Base-by-base conservation (phyloP, 2,888 invertebrate species). In the Hyalella azteca region DNA sequence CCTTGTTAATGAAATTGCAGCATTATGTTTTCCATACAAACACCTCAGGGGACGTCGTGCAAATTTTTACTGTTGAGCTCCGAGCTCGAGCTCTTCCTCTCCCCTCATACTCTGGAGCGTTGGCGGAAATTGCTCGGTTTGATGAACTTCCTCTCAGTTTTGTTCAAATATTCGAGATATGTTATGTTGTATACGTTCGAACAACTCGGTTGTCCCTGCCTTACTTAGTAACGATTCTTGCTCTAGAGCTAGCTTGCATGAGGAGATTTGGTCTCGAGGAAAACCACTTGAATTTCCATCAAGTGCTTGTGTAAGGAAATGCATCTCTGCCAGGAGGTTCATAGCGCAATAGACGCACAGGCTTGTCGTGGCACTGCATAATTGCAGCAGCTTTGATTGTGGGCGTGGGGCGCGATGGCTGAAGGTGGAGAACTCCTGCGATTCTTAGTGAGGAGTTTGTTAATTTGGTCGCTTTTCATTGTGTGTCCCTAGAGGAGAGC, bases 11-110 rank as follows among this genome's bases (percentile, higher is more conserved):
- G 66, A 66, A 66, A 66, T 66, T 66, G 66, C 66, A 19, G 66
- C 66, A 66, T 66, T 29, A 66, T 66, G 66, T 66, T 66, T 66
- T 66, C 66, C 66, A 66, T 36, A 66, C 66, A 66, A 66, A 66
- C 66, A 66, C 66, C 36, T 3, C 36, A 19, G 36, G 66, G 19
- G 66, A 54, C 66, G 66, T 5, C 66, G 29, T 32, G 36, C 7
- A 36, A 36, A 66, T 36, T 66, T 66, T 66, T 66, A 11, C 66
- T 26, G 26, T 54, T 13, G 26, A 7, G 26, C 19, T 49, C n/a
- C 54, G 54, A 22, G 54, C 26, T 54, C 54, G 29, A 29, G 26
- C 9, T 3, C 26, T 54, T 22, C 26, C 54, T 9, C n/a, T n/a
- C n/a, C 13, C 54, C 54, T 54, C 26, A 29, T 26, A 29, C 22